phyloP scores from a whole-genome alignment of 2,113 vertebrate genomes.

The Lampris megalopsis region DNA sequence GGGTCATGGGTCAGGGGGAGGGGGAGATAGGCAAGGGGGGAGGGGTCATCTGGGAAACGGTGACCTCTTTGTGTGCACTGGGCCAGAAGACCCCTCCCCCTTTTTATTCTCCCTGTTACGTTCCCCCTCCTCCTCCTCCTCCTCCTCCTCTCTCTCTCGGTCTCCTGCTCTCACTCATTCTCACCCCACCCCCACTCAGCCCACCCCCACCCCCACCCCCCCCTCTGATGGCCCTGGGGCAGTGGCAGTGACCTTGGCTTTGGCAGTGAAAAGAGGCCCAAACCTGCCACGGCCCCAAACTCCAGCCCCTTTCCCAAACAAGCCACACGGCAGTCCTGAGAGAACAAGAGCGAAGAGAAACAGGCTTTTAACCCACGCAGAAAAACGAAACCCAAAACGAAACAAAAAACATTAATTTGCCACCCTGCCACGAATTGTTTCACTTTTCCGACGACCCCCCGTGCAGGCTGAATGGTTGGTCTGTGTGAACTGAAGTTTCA shows the following conservation, averaged over 20 bases:
- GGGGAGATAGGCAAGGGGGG: constrained; percentile 57
- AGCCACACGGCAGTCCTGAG: constrained; percentile 38
- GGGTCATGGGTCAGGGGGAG: constrained; percentile 85
- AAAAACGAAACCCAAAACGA: not conserved
- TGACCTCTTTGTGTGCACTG: constrained; percentile 88
- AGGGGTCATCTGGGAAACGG: constrained; percentile 80
- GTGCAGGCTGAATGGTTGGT: constrained; percentile 18
- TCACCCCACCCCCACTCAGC: constrained; percentile 59
- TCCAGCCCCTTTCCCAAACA: constrained; percentile 53
- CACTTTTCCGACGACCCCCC: constrained; percentile 39
- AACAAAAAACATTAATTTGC: constrained; percentile 55
- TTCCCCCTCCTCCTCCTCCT: constrained; percentile 9
- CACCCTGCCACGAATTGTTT: constrained; percentile 51
- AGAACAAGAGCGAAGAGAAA: constrained; percentile 51
- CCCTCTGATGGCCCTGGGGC: constrained; percentile 84
- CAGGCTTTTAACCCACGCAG: constrained; percentile 41
- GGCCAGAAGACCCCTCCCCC: constrained; percentile 87
- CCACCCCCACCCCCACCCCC: constrained; percentile 78
- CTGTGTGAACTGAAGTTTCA: constrained; percentile 9
- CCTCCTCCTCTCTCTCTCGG: constrained; percentile 58
- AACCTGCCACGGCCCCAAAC: constrained; percentile 57
- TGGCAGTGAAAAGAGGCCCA: constrained; percentile 69
- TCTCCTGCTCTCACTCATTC: constrained; percentile 55
- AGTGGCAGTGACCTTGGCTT: constrained; percentile 83
- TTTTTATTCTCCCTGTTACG: constrained; percentile 73